phyloP scores from a whole-genome alignment of 2,113 vertebrate species.

The Sturnus vulgaris region DNA sequence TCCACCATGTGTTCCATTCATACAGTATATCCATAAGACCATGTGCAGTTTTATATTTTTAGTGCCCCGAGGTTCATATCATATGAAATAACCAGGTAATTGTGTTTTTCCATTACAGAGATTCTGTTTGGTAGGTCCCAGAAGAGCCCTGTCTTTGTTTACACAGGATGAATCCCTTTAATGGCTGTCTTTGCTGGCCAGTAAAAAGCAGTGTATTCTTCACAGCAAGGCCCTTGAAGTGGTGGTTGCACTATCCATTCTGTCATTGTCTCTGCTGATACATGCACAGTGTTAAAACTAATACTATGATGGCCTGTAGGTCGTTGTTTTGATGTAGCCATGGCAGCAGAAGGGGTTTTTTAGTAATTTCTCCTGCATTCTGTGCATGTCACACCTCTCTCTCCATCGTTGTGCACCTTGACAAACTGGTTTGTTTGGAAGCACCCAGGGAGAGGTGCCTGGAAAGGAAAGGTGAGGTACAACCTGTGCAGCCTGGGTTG shows the following conservation, averaged over 20 bases:
- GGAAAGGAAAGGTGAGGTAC: background rate
- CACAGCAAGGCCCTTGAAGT: background rate
- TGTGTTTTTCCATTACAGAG: background rate
- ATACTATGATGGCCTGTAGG: rapidly evolving
- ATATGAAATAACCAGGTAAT: background rate
- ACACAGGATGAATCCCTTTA: background rate
- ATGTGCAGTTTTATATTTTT: too few species aligned
- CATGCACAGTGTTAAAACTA: background rate
- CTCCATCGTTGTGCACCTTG: rapidly evolving
- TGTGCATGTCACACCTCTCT: background rate
- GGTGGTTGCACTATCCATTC: background rate
- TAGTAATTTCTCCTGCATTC: background rate
- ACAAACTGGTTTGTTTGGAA: background rate
- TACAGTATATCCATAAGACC: background rate
- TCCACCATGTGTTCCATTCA: background rate
- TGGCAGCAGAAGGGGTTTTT: background rate
- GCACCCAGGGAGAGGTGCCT: background rate
- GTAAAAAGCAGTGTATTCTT: background rate
- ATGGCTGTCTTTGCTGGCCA: background rate
- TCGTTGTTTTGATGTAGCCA: background rate
- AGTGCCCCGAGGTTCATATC: background rate
- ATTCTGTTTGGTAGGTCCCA: background rate
- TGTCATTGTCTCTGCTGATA: background rate
- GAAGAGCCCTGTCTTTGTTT: background rate
- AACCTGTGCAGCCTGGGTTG: background rate